These are phyloP conservation scores for Gobio gobio DNA, from an alignment of 2,113 vertebrate genomes.

Conservation along the genomic window DNA sequence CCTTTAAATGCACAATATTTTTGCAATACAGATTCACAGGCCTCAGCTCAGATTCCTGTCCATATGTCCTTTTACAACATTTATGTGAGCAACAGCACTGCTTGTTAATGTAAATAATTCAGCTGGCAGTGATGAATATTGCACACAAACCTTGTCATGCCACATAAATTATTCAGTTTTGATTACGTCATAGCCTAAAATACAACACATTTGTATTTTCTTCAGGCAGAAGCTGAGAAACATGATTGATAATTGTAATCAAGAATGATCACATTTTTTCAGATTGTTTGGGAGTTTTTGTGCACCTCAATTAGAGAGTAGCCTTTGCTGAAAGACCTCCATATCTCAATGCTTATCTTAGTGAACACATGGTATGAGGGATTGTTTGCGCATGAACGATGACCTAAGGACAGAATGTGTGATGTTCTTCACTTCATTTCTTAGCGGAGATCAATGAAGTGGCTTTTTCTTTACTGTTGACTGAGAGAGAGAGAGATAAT, in stretches of 20 bases:
- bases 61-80: conserved; percentile 36
- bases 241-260: neutral
- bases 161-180: conserved; percentile 24
- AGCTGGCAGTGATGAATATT: conserved; percentile 46
- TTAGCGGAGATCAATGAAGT: neutral
- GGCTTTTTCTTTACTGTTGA: neutral
- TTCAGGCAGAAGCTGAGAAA: neutral
- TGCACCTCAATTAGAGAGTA: neutral
- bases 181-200: neutral
- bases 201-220: neutral
- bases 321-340: neutral
- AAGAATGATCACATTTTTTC: neutral
- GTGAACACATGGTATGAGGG: too few relatives aligned
- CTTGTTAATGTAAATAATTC: conserved; percentile 55
- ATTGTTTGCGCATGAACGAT: neutral
- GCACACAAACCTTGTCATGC: conserved; percentile 21
- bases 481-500: conserved; percentile 29
- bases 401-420: neutral
- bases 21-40: neutral
- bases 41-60: conserved; percentile 32
- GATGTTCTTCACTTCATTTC: neutral
- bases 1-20: neutral
- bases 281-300: neutral
- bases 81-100: conserved; percentile 14
- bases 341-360: neutral